Conservation (phyloP, 2,113 vertebrate species). For the Myrmecobius fasciatus region DNA sequence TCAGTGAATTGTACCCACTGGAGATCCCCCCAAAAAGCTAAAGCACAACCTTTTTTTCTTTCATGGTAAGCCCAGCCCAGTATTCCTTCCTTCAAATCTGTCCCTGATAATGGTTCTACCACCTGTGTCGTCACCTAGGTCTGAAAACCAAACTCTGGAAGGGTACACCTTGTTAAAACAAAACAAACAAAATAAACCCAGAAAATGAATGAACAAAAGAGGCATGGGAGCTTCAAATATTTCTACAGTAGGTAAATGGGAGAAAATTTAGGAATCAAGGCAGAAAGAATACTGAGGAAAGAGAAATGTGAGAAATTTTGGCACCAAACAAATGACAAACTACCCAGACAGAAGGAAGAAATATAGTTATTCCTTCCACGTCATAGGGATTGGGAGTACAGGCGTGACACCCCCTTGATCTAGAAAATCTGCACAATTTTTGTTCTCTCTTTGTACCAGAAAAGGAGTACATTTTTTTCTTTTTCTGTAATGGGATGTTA, state of each 20-base stretch:
- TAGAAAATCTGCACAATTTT: neutral
- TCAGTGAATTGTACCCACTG: neutral
- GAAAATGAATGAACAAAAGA: no score
- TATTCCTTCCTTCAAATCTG: neutral
- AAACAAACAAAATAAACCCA: no score
- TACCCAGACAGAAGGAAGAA: neutral
- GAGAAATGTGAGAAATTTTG: neutral
- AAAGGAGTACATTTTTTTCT: neutral
- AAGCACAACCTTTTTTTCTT: neutral
- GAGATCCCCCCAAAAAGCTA: no score
- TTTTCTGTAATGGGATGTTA: neutral
- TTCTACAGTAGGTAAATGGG: neutral
- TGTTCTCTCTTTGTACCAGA: neutral
- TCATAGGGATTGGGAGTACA: no score
- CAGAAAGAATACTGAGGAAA: neutral
- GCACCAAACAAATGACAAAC: neutral
- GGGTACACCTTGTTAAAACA: neutral
- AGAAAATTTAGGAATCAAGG: neutral
- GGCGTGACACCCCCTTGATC: no score
- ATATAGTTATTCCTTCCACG: neutral
- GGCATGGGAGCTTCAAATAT: neutral
- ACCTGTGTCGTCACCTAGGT: neutral
- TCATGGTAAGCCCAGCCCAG: neutral
- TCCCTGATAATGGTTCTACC: neutral
- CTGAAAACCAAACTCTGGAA: neutral